These are phyloP conservation scores for Gymnosoma rotundatum DNA, from an alignment of 2,888 invertebrate species.

Conservation along the genomic window DNA sequence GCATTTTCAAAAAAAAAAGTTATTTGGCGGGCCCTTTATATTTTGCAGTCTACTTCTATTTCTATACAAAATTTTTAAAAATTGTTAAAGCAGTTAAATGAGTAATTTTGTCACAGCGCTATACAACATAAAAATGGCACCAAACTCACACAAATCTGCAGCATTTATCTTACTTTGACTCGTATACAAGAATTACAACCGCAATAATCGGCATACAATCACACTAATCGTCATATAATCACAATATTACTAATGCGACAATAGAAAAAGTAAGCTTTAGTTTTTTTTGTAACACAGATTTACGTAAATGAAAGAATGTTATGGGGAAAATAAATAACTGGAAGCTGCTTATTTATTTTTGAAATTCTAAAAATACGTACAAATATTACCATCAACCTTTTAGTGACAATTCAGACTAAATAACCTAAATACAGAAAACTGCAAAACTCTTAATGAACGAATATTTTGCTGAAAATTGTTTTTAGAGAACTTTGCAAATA, in stretches of 20 bases:
- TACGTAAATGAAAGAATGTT: neutral
- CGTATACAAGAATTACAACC: constrained; percentile 3
- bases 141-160: no score
- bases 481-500: neutral
- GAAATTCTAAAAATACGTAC: constrained; percentile 13
- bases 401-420: constrained; percentile 47
- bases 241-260: constrained; percentile 20
- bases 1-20: no score
- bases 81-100: no score
- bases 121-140: no score
- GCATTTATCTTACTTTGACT: neutral
- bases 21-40: no score
- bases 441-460: constrained; percentile 32
- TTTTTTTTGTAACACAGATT: constrained; percentile 10
- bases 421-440: constrained; percentile 44
- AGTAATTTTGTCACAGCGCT: no score
- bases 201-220: neutral
- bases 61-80: no score
- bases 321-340: neutral
- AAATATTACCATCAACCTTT: constrained; percentile 23
- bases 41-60: no score
- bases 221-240: constrained; percentile 5
- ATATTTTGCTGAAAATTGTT: constrained; percentile 24
- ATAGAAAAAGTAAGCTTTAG: neutral
- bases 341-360: constrained; percentile 45